Conservation (phyloP, 2,888 invertebrate species). For the Cordilura impudica region DNA sequence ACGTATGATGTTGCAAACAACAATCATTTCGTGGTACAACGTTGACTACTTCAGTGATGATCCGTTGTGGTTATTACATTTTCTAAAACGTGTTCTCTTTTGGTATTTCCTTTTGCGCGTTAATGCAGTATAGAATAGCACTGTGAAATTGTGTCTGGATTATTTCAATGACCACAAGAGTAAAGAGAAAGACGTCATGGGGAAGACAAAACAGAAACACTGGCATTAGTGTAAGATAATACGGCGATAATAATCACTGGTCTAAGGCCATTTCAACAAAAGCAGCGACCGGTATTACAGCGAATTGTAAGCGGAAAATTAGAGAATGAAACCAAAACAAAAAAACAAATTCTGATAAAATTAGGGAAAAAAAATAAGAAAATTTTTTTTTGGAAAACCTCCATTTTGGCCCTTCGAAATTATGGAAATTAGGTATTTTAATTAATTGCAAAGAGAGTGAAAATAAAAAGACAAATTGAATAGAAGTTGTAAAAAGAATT, state of each 20-base stretch:
- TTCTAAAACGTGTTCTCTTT: conserved; percentile 13
- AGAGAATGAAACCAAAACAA: too few species aligned
- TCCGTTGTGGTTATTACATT: conserved; percentile 57
- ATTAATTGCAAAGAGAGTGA: too few species aligned
- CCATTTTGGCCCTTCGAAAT: too few species aligned
- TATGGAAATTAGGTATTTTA: too few species aligned
- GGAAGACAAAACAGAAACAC: conserved; percentile 39
- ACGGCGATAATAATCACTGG: conserved; percentile 56
- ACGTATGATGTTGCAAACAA: conserved; percentile 36
- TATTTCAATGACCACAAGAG: conserved; percentile 13
- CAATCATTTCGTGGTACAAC: conserved; percentile 26
- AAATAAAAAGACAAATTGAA: too few species aligned
- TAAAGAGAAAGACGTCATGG: background rate
- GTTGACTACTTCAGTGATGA: conserved; percentile 31
- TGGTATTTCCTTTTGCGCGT: background rate
- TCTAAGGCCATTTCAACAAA: background rate
- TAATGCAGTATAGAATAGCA: background rate
- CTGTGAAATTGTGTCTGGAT: background rate
- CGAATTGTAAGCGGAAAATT: too few species aligned
- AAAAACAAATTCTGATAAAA: too few species aligned
- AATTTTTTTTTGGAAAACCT: too few species aligned
- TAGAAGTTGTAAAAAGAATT: too few species aligned
- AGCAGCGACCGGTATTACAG: background rate
- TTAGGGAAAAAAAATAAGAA: too few species aligned
- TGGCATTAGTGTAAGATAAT: conserved; percentile 51